These are phyloP conservation scores for Caenorhabditis latens DNA, from an alignment of 1,140 invertebrate genomes.

Conservation along the genomic window DNA sequence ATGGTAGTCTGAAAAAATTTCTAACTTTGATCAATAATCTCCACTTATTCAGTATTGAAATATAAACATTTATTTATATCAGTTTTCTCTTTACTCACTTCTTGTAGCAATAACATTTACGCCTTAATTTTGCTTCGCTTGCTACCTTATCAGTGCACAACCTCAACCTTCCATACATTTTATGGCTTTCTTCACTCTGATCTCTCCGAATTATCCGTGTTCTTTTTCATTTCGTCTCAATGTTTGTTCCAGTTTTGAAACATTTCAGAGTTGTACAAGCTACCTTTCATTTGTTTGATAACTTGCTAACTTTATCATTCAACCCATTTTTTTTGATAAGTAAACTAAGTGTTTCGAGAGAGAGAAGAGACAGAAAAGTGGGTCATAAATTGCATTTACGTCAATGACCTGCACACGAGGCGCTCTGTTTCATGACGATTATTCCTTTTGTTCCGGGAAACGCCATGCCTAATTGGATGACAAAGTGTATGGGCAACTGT, in stretches of 20 bases:
- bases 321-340: constrained; percentile 10
- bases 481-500: constrained; percentile 24
- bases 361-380: constrained; percentile 18
- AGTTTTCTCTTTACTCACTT: too few relatives aligned
- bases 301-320: constrained; percentile 26
- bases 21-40: background rate
- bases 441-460: constrained; percentile 39
- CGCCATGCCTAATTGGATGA: constrained; percentile 45
- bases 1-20: constrained; percentile 55
- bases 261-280: constrained; percentile 38
- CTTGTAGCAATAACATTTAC: background rate
- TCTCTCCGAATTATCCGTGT: background rate
- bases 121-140: background rate
- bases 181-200: background rate
- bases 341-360: constrained; percentile 30
- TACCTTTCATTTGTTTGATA: constrained; percentile 27
- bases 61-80: too few relatives aligned
- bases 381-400: constrained; percentile 55
- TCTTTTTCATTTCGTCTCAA: constrained; percentile 16
- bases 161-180: constrained; percentile 5
- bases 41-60: too few relatives aligned
- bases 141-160: constrained; percentile 1
- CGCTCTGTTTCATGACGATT: constrained; percentile 33
- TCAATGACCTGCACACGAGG: constrained; percentile 42
- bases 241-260: constrained; percentile 36